Evolutionary conservation across 2,888 invertebrate genomes (phyloP).

Genomic region (Neoitamus cyanurus): DNA sequence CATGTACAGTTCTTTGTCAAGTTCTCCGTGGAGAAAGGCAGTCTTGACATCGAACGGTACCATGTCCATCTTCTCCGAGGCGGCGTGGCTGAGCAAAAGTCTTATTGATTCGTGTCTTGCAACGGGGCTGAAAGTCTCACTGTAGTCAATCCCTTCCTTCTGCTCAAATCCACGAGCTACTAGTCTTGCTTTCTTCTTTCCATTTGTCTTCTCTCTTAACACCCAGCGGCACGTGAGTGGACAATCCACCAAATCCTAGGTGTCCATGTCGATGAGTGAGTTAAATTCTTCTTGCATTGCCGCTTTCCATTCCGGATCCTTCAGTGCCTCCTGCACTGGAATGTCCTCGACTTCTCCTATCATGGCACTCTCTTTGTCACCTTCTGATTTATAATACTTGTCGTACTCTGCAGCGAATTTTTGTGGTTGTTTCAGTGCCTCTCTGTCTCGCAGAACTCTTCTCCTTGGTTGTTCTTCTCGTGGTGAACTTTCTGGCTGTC

Average conservation of each 20-base stretch:
- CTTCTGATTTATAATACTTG: neutral
- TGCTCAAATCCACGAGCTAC: constrained; percentile 22
- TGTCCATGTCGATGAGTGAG: constrained; percentile 51
- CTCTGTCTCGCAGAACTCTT: constrained; percentile 3
- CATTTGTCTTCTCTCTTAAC: neutral
- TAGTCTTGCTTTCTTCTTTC: constrained; percentile 1
- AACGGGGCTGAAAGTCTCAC: constrained; percentile 19
- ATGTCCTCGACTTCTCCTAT: constrained; percentile 1
- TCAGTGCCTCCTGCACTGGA: neutral
- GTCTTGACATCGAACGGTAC: constrained; percentile 34
- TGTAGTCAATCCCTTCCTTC: constrained; percentile 19
- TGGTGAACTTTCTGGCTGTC: neutral
- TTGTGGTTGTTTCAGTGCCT: neutral
- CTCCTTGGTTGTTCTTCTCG: neutral
- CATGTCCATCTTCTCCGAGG: neutral
- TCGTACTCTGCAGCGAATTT: neutral
- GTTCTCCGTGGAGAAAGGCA: constrained; percentile 51
- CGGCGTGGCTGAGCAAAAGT: neutral
- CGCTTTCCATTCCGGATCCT: constrained; percentile 42
- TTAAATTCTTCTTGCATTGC: constrained; percentile 51
- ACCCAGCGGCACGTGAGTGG: constrained; percentile 33
- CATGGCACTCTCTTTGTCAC: neutral
- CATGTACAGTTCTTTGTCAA: constrained; percentile 52
- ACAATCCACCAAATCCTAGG: constrained; percentile 51
- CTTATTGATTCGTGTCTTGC: neutral